Percentiles rank a stretch among this genome's conserved stretches.
Conservation (phyloP, 2,113 vertebrate genomes). For the Chaenogobius annularis region DNA sequence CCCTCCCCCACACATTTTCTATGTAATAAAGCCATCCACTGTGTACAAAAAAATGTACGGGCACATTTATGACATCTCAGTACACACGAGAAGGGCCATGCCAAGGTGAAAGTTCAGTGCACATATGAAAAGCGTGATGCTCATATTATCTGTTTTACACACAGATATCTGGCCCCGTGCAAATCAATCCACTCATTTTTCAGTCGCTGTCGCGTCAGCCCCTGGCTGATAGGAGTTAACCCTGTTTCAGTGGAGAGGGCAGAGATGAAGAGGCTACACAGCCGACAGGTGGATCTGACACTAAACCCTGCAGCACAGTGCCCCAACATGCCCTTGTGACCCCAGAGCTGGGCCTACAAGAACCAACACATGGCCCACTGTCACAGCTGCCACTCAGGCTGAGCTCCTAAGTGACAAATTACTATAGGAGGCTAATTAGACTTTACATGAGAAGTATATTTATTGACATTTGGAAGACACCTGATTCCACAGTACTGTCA, state of each 20-base stretch:
- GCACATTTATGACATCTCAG: constrained; percentile 44
- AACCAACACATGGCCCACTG: constrained; percentile 52
- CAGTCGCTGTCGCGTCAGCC: constrained; percentile 28
- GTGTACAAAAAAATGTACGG: constrained; percentile 49
- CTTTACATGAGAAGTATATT: constrained; percentile 42
- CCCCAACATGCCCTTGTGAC: constrained; percentile 47
- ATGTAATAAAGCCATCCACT: constrained; percentile 52
- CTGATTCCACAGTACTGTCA: neutral
- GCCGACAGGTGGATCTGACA: constrained; percentile 46
- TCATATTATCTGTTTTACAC: constrained; percentile 14
- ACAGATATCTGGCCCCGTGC: constrained; percentile 8
- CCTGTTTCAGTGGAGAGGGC: constrained; percentile 22
- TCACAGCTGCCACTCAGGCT: constrained; percentile 66
- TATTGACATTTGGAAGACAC: constrained; percentile 15
- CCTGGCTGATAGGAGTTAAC: constrained; percentile 22
- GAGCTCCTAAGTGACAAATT: constrained; percentile 52
- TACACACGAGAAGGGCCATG: constrained; percentile 38
- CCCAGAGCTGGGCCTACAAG: constrained; percentile 54
- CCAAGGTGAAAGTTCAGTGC: constrained; percentile 43
- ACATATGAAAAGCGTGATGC: constrained; percentile 47
- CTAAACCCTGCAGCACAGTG: constrained; percentile 47
- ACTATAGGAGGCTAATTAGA: constrained; percentile 36
- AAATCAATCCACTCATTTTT: constrained; percentile 40
- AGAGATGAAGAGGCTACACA: constrained; percentile 29
- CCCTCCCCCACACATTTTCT: constrained; percentile 22